Evolutionary conservation across 2,888 invertebrate species (phyloP), one percentile per base, ranked within the genome.

Genomic region (Dermolepida albohirtum): DNA sequence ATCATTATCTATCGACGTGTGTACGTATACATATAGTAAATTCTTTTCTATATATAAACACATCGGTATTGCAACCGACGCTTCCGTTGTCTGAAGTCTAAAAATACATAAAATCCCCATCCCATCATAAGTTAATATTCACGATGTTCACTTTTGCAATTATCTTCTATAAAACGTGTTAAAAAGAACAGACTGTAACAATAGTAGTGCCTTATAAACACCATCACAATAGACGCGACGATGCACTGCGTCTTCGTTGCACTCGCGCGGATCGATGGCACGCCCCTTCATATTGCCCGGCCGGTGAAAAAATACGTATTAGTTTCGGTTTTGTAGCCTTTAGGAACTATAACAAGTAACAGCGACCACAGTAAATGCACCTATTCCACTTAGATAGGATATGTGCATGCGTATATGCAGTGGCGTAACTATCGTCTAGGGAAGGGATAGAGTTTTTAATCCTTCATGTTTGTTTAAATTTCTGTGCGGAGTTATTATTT

Each of bases 111-210:
- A 54, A 29, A 59, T 47, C 44, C 14, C 44, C 27, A n/a, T n/a
- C n/a, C n/a, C n/a, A n/a, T n/a, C n/a, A 59, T 59, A 44, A 59
- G 44, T 54, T 54, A 54, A 54, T 29, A 44, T 44, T 59, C 16
- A 27, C 14, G 8, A 10, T 14, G 29, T 16, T 11, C 29, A 29
- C 44, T 59, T 44, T 44, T 43, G 59, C 59, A 59, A 59, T 59
- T 59, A 59, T 59, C 27, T 29, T n/a, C 44, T 44, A 44, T 59
- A 59, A 59, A 59, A 44, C 59, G 43, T 22, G 27, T 59, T 59
- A 59, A 14, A 44, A 27, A 11, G 54, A 16, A 16, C 34, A 34
- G 40, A 40, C 17, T 40, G 40, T 54, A 54, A 54, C 54, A 54
- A 54, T 54, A 54, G 40, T 17, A 40, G 54, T 54, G 40, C 40